Conservation (phyloP, 2,888 invertebrate species). For the Metopia argyrocephala region DNA sequence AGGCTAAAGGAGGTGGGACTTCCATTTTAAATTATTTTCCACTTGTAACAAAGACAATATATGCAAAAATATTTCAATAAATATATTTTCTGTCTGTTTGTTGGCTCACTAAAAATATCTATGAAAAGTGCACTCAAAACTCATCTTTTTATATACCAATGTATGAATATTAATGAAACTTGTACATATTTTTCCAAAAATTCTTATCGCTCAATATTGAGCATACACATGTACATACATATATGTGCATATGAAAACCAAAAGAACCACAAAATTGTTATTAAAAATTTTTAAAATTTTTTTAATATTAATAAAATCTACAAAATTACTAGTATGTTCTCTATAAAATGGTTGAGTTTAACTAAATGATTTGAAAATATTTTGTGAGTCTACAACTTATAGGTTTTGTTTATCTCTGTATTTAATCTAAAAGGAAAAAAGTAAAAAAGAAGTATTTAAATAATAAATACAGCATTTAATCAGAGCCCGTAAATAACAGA, state of each 20-base stretch:
- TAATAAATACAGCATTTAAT: constrained; percentile 21
- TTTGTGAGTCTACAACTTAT: constrained; percentile 48
- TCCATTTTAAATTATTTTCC: constrained; percentile 71
- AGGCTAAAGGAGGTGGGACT: constrained; percentile 79
- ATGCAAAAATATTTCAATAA: background rate
- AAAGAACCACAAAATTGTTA: constrained; percentile 41
- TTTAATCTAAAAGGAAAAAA: constrained; percentile 35
- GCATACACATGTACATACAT: too few relatives aligned
- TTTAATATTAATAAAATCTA: too few relatives aligned
- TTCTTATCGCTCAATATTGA: constrained; percentile 44
- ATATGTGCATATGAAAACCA: too few relatives aligned
- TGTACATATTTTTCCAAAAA: background rate
- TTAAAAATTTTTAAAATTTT: background rate
- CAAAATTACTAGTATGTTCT: constrained; percentile 36
- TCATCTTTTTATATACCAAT: constrained; percentile 47
- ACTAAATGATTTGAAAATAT: constrained; percentile 53
- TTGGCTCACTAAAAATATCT: background rate
- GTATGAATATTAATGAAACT: background rate
- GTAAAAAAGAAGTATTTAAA: background rate
- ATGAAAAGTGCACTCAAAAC: background rate
- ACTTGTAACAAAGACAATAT: background rate
- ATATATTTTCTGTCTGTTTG: background rate
- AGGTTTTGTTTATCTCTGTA: constrained; percentile 48
- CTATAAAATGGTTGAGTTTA: constrained; percentile 31
- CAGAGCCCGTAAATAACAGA: constrained; percentile 28